Conservation (phyloP, 2,797 vertebrate species). For the Ispidina picta region DNA sequence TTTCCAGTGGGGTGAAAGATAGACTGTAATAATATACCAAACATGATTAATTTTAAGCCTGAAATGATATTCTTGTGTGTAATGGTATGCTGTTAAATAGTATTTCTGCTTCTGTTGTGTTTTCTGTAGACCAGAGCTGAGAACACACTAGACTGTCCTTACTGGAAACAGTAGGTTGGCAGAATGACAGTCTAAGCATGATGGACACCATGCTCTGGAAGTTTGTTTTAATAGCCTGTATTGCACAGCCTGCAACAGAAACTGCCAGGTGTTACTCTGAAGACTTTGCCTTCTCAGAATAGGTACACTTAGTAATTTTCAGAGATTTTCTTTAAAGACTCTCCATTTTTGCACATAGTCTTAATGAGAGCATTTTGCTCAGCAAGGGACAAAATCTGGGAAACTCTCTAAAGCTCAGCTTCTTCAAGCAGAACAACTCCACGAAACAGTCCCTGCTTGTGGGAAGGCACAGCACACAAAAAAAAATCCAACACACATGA, state of each 20-base stretch:
- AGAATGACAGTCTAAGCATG: neutral
- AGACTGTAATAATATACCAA: neutral
- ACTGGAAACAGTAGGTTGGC: neutral
- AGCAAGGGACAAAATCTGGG: neutral
- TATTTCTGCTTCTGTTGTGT: neutral
- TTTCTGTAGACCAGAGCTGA: neutral
- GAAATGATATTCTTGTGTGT: neutral
- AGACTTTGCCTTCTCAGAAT: neutral
- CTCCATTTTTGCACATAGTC: neutral
- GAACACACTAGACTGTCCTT: neutral
- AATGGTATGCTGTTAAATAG: neutral
- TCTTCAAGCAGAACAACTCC: neutral
- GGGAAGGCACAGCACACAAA: neutral
- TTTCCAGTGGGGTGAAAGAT: neutral
- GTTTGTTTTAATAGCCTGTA: neutral
- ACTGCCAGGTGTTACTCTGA: neutral
- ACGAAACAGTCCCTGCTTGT: neutral
- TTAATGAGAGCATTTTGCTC: neutral
- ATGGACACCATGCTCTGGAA: neutral
- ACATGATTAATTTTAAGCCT: neutral
- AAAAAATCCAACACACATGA: rapidly evolving
- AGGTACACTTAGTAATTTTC: neutral
- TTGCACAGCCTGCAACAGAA: neutral
- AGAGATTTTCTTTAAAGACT: neutral
- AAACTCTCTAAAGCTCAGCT: neutral